These are phyloP conservation scores for Canis aureus DNA, from an alignment of 2,113 vertebrate genomes.

Conservation along the genomic window DNA sequence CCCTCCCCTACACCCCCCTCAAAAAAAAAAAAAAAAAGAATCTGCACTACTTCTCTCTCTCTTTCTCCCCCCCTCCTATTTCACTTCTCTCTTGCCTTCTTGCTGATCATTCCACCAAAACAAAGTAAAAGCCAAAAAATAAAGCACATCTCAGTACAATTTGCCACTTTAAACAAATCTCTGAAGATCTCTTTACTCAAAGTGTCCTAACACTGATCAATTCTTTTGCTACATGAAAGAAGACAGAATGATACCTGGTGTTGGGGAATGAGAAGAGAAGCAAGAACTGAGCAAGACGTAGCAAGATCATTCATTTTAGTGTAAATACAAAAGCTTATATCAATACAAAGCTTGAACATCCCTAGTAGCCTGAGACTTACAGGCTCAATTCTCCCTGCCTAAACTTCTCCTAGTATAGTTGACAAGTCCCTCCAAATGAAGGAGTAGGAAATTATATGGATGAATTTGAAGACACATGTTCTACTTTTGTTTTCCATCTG, in stretches of 20 bases:
- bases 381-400: neutral
- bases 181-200: neutral
- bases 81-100: neutral
- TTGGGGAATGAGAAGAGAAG: neutral
- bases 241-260: neutral
- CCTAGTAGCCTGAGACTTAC: neutral
- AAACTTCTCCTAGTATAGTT: neutral
- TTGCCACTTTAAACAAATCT: neutral
- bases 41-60: neutral
- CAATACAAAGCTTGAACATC: neutral
- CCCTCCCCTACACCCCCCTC: too few relatives aligned
- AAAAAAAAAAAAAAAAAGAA: neutral
- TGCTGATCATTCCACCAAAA: constrained; percentile 22
- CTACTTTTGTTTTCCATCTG: neutral
- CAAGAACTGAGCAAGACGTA: neutral
- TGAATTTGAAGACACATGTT: neutral
- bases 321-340: neutral
- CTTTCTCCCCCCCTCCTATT: too few relatives aligned
- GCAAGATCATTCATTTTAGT: neutral
- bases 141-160: neutral
- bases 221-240: neutral
- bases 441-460: neutral
- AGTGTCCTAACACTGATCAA: neutral
- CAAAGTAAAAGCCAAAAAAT: neutral
- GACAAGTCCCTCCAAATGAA: neutral